phyloP scores from a whole-genome alignment of 1,140 invertebrate genomes.

The Pseudomyrmex dendroicus region DNA sequence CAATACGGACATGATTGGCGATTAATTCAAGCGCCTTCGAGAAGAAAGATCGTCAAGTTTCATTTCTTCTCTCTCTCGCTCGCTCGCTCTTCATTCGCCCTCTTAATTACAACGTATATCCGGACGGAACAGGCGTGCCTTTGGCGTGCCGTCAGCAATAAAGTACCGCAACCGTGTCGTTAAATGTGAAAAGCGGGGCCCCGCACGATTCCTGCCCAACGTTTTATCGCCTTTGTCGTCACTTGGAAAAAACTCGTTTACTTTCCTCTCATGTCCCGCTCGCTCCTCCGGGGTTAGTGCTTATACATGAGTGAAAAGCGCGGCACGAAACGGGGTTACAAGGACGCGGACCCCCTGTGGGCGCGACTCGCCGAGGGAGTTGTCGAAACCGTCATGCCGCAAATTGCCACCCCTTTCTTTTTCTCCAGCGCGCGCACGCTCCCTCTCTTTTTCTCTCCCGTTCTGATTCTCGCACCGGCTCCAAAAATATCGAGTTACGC shows the following conservation, averaged over 20 bases:
- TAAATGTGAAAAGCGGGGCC: slow-evolving; percentile 35
- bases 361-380: slow-evolving; percentile 8
- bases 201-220: slow-evolving; percentile 12
- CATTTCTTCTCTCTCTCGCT: neutral
- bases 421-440: no score
- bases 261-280: no score
- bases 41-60: slow-evolving; percentile 17
- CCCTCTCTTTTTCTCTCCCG: neutral
- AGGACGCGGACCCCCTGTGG: slow-evolving; percentile 25
- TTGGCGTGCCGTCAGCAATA: slow-evolving; percentile 33
- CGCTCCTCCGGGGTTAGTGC: neutral
- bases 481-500: slow-evolving; percentile 68
- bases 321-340: slow-evolving; percentile 40
- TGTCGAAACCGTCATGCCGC: slow-evolving; percentile 36
- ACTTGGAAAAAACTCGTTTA: slow-evolving; percentile 20
- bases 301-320: slow-evolving; percentile 2
- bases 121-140: slow-evolving; percentile 7
- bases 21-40: slow-evolving; percentile 44
- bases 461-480: slow-evolving; percentile 29
- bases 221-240: slow-evolving; percentile 44
- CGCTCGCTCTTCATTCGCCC: no score
- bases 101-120: slow-evolving; percentile 39
- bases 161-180: slow-evolving; percentile 26
- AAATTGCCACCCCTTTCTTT: slow-evolving; percentile 35
- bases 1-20: slow-evolving; percentile 30